A percentile compares a stretch with the other conserved stretches of the same genome.
Evolutionary conservation across 2,797 vertebrate species (phyloP).

Genomic region (Peromyscus melanophrys): DNA sequence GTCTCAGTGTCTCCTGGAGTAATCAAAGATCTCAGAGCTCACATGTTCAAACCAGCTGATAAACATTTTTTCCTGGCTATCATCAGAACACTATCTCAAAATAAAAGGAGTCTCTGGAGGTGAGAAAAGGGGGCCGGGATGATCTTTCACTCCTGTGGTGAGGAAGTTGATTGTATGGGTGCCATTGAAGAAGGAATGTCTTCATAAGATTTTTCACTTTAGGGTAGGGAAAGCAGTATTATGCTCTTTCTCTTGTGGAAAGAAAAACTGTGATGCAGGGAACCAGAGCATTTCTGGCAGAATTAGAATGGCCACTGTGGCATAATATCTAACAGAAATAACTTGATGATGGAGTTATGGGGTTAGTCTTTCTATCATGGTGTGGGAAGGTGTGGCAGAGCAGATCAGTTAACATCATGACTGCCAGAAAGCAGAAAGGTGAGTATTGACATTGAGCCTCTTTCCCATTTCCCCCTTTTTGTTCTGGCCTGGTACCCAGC

Average conservation of each 20-base stretch:
- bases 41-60: background rate
- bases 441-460: background rate
- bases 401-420: background rate
- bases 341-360: background rate
- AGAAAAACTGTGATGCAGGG: background rate
- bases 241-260: background rate
- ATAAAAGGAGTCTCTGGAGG: background rate
- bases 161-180: background rate
- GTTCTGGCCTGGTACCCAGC: background rate
- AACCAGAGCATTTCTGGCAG: background rate
- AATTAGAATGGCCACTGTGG: background rate
- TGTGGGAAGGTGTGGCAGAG: background rate
- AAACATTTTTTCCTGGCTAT: background rate
- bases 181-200: background rate
- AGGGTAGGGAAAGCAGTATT: background rate
- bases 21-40: slow-evolving; percentile 35
- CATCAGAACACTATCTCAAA: background rate
- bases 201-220: slow-evolving; percentile 7
- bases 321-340: background rate
- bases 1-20: slow-evolving; percentile 94
- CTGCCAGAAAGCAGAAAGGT: background rate
- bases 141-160: background rate
- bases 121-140: background rate
- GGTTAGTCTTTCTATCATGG: background rate
- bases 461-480: background rate